phyloP scores from a whole-genome alignment of 2,888 invertebrate species.

The Eueremaeus valkanovi region DNA sequence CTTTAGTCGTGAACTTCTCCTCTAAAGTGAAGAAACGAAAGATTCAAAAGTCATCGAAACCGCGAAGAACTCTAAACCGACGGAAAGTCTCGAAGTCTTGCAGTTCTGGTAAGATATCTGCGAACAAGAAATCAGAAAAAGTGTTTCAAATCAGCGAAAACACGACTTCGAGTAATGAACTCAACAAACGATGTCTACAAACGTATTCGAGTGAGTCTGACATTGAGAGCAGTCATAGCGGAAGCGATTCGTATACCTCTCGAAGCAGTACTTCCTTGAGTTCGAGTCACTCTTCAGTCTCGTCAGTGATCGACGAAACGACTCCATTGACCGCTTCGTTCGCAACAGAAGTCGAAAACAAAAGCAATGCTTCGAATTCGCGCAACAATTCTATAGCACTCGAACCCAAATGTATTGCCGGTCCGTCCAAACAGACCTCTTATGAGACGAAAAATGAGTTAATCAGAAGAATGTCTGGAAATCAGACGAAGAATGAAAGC shows the following conservation, averaged over 20 bases:
- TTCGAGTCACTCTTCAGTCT: background rate
- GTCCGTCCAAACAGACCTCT: background rate
- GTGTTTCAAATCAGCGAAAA: slow-evolving; percentile 7
- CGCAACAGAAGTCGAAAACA: background rate
- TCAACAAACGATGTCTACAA: background rate
- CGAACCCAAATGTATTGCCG: slow-evolving; percentile 20
- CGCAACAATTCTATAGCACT: background rate
- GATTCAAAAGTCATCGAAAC: background rate
- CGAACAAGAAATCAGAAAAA: background rate
- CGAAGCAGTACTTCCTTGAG: slow-evolving; percentile 2
- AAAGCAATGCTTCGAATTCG: background rate
- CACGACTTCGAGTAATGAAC: slow-evolving; percentile 5
- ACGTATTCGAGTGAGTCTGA: slow-evolving; percentile 9
- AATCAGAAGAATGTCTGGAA: background rate
- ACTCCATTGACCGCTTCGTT: background rate
- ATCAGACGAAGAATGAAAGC: background rate
- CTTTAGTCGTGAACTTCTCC: slow-evolving; percentile 33
- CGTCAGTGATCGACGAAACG: background rate
- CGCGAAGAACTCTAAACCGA: background rate
- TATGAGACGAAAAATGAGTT: background rate
- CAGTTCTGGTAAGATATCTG: slow-evolving; percentile 11
- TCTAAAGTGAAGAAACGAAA: slow-evolving; percentile 24
- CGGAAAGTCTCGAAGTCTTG: slow-evolving; percentile 36
- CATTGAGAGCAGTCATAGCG: slow-evolving; percentile 19
- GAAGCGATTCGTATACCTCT: slow-evolving; percentile 9